Base-by-base conservation (phyloP, 1,140 invertebrate species). In the Drosophila azteca region DNA sequence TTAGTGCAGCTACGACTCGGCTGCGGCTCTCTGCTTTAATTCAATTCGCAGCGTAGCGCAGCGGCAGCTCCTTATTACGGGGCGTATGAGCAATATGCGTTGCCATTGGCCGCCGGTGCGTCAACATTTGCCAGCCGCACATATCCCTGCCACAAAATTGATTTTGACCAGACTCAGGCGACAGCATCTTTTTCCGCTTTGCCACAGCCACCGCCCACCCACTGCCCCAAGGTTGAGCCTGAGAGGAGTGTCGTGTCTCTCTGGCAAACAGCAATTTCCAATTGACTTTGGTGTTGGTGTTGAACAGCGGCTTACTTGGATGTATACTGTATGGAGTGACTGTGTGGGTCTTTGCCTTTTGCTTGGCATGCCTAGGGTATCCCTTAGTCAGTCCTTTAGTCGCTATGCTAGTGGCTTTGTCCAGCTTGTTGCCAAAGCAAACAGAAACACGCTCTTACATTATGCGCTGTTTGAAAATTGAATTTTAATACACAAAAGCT, bases 401-500 rank as follows among this genome's bases (percentile, higher is more conserved):
- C 39, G 55, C 26, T 44, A 54, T 15, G 54, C 41, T 63, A 69
- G 55, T 69, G 53, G 64, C 76, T 64, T 63, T 79, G 77, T 70
- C 55, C 57, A 59, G 66, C 50, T 63, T 63, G 63, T 74, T 59
- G 61, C 61, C 52, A 80, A 50, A 24, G 55, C 59, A 79, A 79
- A 75, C 64, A 79, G 66, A 79, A 80, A 66, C 77, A 80, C 53
- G 61, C 65, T 55, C 66, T 72, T 78, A 78, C 67, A 77, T 72
- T 68, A 78, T 72, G 59, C 60, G 63, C 48, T 66, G 71, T 65
- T 79, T 71, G 55, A 71, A 80, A 80, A 80, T 80, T 80, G 77
- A 80, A 80, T 80, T 80, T 80, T 76, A 80, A 80, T 80, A 80
- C 77, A 80, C 66, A 80, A 80, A 66, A 76, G 77, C 71, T 55